Percentiles rank a stretch among this genome's conserved stretches.
Evolutionary conservation across 2,797 vertebrate genomes (phyloP).

Genomic region (Apogon talboti): DNA sequence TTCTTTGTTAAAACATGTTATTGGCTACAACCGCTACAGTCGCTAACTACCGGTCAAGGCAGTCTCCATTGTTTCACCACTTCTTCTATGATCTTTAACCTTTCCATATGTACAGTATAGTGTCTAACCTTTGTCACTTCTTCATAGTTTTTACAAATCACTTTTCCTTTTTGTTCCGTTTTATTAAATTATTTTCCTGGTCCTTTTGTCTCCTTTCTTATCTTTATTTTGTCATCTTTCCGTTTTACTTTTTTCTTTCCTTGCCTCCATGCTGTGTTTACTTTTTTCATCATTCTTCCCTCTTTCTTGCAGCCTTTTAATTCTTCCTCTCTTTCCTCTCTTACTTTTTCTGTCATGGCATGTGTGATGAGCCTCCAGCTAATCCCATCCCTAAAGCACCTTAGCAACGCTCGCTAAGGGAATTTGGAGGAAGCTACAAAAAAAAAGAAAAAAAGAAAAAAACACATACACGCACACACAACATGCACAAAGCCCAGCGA

Average conservation of each 20-base stretch:
- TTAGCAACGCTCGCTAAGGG: constrained; percentile 83
- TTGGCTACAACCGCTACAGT: too few species aligned
- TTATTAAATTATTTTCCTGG: not conserved
- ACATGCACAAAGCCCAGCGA: constrained; percentile 63
- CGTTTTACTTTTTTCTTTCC: not conserved
- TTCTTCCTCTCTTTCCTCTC: constrained; percentile 39
- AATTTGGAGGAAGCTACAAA: constrained; percentile 76
- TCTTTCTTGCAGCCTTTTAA: constrained; percentile 32
- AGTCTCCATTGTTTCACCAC: not conserved
- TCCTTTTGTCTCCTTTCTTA: not conserved
- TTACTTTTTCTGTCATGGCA: constrained; percentile 70
- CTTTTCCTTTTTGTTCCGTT: not conserved
- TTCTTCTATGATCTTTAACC: not conserved
- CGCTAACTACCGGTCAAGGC: too few species aligned
- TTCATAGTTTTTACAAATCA: not conserved
- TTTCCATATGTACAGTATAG: too few species aligned
- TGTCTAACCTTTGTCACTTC: too few species aligned
- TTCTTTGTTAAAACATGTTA: too few species aligned
- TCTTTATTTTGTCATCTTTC: not conserved
- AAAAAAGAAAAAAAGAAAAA: constrained; percentile 35
- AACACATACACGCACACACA: constrained; percentile 4
- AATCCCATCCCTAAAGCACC: constrained; percentile 84
- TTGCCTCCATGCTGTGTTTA: not conserved
- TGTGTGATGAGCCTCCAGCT: constrained; percentile 79
- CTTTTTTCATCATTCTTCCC: constrained; percentile 1